Percentiles rank a stretch among this genome's conserved stretches.
Conservation (phyloP, 2,888 invertebrate genomes). For the Teinopalpus imperialis region DNA sequence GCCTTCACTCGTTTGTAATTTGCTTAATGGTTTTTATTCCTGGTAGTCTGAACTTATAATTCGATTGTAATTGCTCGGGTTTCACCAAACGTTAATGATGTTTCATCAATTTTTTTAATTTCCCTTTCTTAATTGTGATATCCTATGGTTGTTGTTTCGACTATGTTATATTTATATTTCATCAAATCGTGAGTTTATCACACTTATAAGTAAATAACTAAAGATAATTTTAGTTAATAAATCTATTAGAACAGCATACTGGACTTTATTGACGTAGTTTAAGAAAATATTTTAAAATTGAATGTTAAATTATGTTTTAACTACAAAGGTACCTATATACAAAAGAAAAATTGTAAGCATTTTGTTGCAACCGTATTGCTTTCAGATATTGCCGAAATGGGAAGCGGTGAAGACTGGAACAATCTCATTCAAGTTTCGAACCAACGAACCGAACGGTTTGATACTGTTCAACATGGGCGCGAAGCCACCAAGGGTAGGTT, state of each 20-base stretch:
- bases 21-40: slow-evolving; percentile 29
- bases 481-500: slow-evolving; percentile 88
- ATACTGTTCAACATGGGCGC: slow-evolving; percentile 95
- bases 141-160: background rate
- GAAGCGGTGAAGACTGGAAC: slow-evolving; percentile 94
- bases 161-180: too few species aligned
- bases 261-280: too few species aligned
- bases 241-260: too few species aligned
- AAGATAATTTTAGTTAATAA: too few species aligned
- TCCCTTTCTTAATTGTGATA: background rate
- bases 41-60: slow-evolving; percentile 12
- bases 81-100: slow-evolving; percentile 11
- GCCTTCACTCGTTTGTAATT: slow-evolving; percentile 26
- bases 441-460: slow-evolving; percentile 96
- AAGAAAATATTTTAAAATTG: too few species aligned
- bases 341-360: too few species aligned
- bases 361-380: slow-evolving; percentile 4
- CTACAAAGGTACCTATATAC: too few species aligned
- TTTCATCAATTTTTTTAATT: slow-evolving; percentile 8
- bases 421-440: slow-evolving; percentile 96
- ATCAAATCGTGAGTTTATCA: too few species aligned
- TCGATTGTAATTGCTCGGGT: slow-evolving; percentile 14
- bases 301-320: too few species aligned
- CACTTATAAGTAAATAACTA: too few species aligned
- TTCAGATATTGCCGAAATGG: slow-evolving; percentile 93